Evolutionary conservation across 2,888 invertebrate genomes (phyloP).

Genomic region (Caenorhabditis wallacei): DNA sequence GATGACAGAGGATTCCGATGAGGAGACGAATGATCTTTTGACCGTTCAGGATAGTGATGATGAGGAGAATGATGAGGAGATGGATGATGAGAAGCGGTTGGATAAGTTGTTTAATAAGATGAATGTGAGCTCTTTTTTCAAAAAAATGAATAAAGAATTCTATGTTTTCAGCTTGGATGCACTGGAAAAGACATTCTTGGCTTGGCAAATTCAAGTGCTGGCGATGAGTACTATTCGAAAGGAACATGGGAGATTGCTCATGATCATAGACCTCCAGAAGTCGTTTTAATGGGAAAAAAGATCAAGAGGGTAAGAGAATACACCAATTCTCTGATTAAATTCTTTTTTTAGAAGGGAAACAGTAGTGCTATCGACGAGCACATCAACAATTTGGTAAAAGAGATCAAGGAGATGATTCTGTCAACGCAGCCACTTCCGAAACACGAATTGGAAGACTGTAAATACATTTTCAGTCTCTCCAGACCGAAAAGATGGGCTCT

Average conservation of each 20-base stretch:
- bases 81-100: constrained; percentile 44
- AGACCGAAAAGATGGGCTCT: constrained; percentile 74
- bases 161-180: constrained; percentile 52
- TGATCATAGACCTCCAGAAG: not conserved
- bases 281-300: constrained; percentile 19
- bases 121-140: constrained; percentile 46
- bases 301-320: constrained; percentile 3
- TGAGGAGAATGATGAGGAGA: constrained; percentile 44
- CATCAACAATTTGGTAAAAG: constrained; percentile 46
- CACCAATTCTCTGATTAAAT: not conserved
- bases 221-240: constrained; percentile 30
- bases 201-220: not conserved
- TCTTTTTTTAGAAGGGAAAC: not conserved
- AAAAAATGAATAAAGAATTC: not conserved
- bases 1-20: constrained; percentile 15
- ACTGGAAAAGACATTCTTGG: constrained; percentile 15
- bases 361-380: constrained; percentile 33
- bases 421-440: constrained; percentile 59
- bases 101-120: constrained; percentile 51
- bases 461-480: constrained; percentile 65
- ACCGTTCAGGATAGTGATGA: constrained; percentile 19
- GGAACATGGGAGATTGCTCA: constrained; percentile 38
- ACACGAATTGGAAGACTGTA: constrained; percentile 60
- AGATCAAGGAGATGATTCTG: constrained; percentile 49
- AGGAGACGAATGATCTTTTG: constrained; percentile 4